Evolutionary conservation across 2,888 invertebrate species (phyloP).

Genomic region (Euplagia quadripunctaria): DNA sequence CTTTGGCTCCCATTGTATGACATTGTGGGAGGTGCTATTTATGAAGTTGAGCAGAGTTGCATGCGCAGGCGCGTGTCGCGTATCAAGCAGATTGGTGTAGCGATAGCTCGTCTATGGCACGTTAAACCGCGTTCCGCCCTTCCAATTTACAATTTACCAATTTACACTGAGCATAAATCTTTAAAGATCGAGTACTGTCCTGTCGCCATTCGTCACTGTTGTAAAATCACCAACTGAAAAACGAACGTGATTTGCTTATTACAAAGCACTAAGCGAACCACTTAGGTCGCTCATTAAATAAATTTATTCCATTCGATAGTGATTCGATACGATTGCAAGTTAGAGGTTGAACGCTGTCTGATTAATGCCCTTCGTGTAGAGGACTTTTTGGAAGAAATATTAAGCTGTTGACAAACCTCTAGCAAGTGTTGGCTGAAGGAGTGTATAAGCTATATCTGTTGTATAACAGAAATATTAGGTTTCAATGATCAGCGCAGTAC

Average conservation of each 20-base stretch:
- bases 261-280: slow-evolving; percentile 75
- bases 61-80: slow-evolving; percentile 64
- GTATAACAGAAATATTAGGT: slow-evolving; percentile 67
- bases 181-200: slow-evolving; percentile 58
- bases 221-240: slow-evolving; percentile 70
- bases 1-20: slow-evolving; percentile 62
- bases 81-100: slow-evolving; percentile 65
- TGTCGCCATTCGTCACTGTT: slow-evolving; percentile 75
- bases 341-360: slow-evolving; percentile 67
- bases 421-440: slow-evolving; percentile 44
- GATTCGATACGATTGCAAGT: slow-evolving; percentile 81
- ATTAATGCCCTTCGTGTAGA: slow-evolving; percentile 65
- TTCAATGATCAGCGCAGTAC: slow-evolving; percentile 59
- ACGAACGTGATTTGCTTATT: slow-evolving; percentile 82
- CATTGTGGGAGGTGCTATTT: slow-evolving; percentile 75
- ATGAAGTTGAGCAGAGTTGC: slow-evolving; percentile 68
- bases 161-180: slow-evolving; percentile 70
- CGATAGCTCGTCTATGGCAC: slow-evolving; percentile 55
- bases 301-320: slow-evolving; percentile 76
- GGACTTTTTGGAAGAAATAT: slow-evolving; percentile 56
- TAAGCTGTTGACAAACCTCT: slow-evolving; percentile 33
- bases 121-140: slow-evolving; percentile 67
- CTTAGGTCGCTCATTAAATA: slow-evolving; percentile 80
- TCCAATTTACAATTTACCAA: too few relatives aligned
- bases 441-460: slow-evolving; percentile 63